Percentiles rank a stretch among this genome's conserved stretches.
phyloP scores from a whole-genome alignment of 2,797 vertebrate genomes.

The Poeciliopsis presidionis region DNA sequence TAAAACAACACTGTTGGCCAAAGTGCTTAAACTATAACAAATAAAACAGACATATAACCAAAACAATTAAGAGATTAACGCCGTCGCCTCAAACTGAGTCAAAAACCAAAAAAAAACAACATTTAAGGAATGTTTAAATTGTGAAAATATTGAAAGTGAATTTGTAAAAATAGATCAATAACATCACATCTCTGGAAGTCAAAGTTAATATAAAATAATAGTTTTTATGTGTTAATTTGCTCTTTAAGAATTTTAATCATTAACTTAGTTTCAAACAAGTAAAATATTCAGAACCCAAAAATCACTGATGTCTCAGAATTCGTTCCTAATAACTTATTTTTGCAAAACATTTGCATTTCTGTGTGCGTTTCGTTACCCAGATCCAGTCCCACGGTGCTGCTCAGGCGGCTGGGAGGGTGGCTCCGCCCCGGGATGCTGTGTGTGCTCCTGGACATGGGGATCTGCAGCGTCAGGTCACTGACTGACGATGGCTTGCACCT shows the following conservation, averaged over 20 bases:
- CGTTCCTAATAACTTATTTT: not conserved
- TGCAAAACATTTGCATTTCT: too few species aligned
- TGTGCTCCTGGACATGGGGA: slow-evolving; percentile 72
- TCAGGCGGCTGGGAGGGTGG: slow-evolving; percentile 76
- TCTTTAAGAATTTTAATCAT: not conserved
- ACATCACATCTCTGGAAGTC: not conserved
- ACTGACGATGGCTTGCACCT: slow-evolving; percentile 82
- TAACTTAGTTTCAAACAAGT: not conserved
- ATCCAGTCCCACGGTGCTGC: slow-evolving; percentile 75
- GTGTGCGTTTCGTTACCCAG: slow-evolving; percentile 62
- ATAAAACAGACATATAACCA: too few species aligned
- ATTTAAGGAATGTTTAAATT: too few species aligned
- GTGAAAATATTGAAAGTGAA: not conserved
- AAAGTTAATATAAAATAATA: not conserved
- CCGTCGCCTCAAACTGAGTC: too few species aligned
- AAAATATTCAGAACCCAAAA: not conserved
- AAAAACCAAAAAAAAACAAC: too few species aligned
- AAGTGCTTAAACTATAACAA: too few species aligned
- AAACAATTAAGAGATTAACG: too few species aligned
- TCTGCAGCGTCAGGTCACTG: slow-evolving; percentile 75
- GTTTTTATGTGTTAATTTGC: not conserved
- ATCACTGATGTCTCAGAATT: not conserved
- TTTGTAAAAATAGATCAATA: not conserved
- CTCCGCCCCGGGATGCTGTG: slow-evolving; percentile 72
- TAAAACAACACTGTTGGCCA: too few species aligned